Evolutionary conservation across 2,113 vertebrate species (phyloP), one percentile per base, ranked within the genome.

Genomic region (Trichechus manatus): DNA sequence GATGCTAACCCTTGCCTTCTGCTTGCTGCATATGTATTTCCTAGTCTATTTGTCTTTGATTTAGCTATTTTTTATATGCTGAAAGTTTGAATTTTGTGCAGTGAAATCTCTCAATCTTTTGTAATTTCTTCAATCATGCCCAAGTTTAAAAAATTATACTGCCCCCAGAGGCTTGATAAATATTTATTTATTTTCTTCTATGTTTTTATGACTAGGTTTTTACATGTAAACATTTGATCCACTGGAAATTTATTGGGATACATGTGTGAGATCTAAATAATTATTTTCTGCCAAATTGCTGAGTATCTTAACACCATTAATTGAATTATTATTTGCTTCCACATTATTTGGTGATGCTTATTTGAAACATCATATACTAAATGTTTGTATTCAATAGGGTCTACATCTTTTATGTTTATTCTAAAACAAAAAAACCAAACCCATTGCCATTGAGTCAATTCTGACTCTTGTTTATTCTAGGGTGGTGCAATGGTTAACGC

Each of bases 171-270:
- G 1, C 36, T n/a, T 80, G 44, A 74, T 59, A 64, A 50, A n/a
- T 61, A 77, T 84, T 88, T 84, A 59, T 77, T 89, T 68, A 59
- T 72, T 91, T 90, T 77, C 29, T 42, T 50, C 39, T 78, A 47
- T 47, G 39, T 63, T 70, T 31, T 17, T 36, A 36, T 42, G 15
- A 36, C 64, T 72, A 42, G 36, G 66, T 33, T 94, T 72, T 96
- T 66, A 36, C 44, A 66, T 47, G 50, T 53, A 53, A 53, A 53
- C 50, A 53, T 53, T 53, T 53, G 13, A 5, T 53, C 50, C 50
- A 53, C 53, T 81, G 68, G 39, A 39, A 39, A 75, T 50, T 33
- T 82, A 77, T 27, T 68, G 61, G 68, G 50, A 61, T 91, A 23
- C 11, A 42, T 70, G 39, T 63, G 31, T 39, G 23, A 87, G 8